Evolutionary conservation across 1,140 invertebrate species (phyloP).

Genomic region (Papilio xuthus): DNA sequence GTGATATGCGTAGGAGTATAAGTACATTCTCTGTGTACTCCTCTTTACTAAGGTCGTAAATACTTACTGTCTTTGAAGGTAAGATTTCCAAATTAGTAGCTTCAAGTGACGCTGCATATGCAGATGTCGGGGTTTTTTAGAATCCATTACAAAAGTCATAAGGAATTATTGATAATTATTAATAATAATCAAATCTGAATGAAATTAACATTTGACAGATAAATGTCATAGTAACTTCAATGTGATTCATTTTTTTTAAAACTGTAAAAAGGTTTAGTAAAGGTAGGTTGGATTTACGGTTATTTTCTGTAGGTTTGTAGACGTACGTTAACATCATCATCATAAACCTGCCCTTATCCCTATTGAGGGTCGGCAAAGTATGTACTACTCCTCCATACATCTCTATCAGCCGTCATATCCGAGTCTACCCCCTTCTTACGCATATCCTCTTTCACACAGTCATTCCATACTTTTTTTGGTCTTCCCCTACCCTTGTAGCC

Average conservation of each 20-base stretch:
- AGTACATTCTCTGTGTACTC: constrained; percentile 18
- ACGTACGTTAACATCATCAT: too few species aligned
- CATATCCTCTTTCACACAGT: too few species aligned
- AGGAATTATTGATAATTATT: neutral
- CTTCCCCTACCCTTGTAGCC: too few species aligned
- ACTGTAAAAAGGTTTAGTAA: neutral
- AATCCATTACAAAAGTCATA: constrained; percentile 25
- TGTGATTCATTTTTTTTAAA: neutral
- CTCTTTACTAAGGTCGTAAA: neutral
- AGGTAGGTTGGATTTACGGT: neutral
- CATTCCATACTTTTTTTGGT: too few species aligned
- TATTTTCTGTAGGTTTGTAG: neutral
- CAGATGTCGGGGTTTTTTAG: constrained; percentile 39
- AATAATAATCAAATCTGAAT: neutral
- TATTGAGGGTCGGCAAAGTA: too few species aligned
- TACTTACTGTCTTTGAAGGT: constrained; percentile 62
- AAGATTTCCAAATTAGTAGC: constrained; percentile 61
- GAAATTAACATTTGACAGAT: neutral
- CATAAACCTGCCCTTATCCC: too few species aligned
- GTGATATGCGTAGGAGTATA: too few species aligned
- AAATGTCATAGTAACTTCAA: neutral
- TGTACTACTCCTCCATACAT: too few species aligned
- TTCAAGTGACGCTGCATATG: constrained; percentile 50
- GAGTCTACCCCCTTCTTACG: too few species aligned
- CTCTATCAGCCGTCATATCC: too few species aligned